A percentile compares a stretch with the other conserved stretches of the same genome.
These are phyloP conservation scores for Lamprologus callipterus DNA, from an alignment of 2,113 vertebrate species.

Conservation along the genomic window DNA sequence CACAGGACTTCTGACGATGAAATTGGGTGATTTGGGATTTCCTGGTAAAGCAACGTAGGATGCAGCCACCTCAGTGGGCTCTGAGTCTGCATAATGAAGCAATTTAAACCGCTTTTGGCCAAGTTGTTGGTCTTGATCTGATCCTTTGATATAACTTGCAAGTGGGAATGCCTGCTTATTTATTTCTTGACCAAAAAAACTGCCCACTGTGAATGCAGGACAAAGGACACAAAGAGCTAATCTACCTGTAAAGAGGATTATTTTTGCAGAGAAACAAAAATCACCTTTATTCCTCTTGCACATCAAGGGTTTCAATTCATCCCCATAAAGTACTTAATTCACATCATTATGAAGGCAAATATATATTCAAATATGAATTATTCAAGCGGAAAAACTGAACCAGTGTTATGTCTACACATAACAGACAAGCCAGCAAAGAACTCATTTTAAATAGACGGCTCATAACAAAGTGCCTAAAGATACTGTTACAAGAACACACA, in stretches of 20 bases:
- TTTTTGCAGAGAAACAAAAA: not conserved
- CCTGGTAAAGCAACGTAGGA: not conserved
- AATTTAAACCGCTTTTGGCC: slow-evolving; percentile 3
- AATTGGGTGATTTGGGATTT: slow-evolving; percentile 24
- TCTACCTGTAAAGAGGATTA: not conserved
- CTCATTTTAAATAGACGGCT: not conserved
- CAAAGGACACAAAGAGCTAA: not conserved
- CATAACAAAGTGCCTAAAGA: not conserved
- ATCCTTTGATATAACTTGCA: not conserved
- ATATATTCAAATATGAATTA: not conserved
- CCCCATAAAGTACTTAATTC: not conserved
- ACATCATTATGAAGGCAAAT: not conserved
- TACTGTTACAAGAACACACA: not conserved
- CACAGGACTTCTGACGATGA: not conserved
- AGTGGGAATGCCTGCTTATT: not conserved
- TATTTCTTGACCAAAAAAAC: not conserved
- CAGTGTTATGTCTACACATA: not conserved
- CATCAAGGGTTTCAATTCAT: not conserved
- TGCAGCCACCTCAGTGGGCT: slow-evolving; percentile 7
- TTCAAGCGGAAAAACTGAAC: not conserved
- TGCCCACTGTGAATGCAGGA: not conserved
- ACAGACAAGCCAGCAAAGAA: not conserved
- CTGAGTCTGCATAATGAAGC: not conserved
- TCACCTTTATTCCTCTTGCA: not conserved
- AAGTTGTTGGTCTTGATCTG: not conserved